A percentile compares a stretch with the other conserved stretches of the same genome.
Conservation (phyloP, 2,888 invertebrate species). For the Tipula unca region DNA sequence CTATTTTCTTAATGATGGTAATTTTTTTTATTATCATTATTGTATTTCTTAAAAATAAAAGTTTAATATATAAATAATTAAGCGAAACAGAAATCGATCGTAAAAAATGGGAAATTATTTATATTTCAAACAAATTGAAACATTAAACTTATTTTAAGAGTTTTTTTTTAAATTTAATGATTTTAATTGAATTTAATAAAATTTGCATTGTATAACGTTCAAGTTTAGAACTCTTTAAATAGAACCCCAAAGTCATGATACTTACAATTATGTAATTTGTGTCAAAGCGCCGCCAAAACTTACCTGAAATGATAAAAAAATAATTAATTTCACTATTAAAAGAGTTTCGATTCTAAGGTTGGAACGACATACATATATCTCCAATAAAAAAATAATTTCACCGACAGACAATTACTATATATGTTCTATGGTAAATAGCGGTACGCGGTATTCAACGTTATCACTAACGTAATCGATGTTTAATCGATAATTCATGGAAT, state of each 20-base stretch:
- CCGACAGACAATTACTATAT: too few species aligned
- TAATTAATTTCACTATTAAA: not conserved
- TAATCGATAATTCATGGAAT: too few species aligned
- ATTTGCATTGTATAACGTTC: not conserved
- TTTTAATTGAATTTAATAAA: not conserved
- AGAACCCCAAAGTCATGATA: not conserved
- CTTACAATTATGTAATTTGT: not conserved
- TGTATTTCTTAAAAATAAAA: not conserved
- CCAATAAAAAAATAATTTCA: too few species aligned
- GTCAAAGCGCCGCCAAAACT: not conserved
- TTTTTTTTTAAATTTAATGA: not conserved
- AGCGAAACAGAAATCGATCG: not conserved
- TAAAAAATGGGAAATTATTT: not conserved
- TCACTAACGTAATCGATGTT: too few species aligned
- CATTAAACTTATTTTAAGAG: not conserved
- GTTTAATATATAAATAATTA: not conserved
- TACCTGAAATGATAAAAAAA: not conserved
- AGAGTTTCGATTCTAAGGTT: not conserved
- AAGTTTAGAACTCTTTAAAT: not conserved
- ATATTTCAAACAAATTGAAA: not conserved
- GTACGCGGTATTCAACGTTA: too few species aligned
- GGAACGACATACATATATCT: too few species aligned
- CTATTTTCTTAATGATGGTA: not conserved
- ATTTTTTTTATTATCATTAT: not conserved
- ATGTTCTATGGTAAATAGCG: too few species aligned